phyloP scores from a whole-genome alignment of 2,113 vertebrate species.

The Pyxicephalus adspersus region DNA sequence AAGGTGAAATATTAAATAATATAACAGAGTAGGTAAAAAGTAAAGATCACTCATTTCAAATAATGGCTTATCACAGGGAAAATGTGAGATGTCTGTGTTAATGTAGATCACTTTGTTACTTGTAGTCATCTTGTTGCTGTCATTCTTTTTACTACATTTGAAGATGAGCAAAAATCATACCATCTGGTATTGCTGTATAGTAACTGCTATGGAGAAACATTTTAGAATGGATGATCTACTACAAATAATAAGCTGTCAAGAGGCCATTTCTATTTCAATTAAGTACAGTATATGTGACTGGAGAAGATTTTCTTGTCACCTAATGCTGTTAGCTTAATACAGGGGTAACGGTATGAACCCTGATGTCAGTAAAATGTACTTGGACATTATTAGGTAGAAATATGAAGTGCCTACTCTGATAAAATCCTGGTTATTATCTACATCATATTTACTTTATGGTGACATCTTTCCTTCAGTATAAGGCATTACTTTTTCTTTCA shows the following conservation, averaged over 20 bases:
- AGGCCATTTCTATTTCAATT: conserved; percentile 38
- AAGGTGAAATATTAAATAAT: conserved; percentile 24
- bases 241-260: conserved; percentile 33
- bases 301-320: not conserved
- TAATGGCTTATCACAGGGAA: not conserved
- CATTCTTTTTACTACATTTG: conserved; percentile 35
- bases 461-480: conserved; percentile 8
- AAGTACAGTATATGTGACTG: conserved; percentile 21
- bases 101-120: conserved; percentile 34
- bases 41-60: conserved; percentile 13
- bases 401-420: conserved; percentile 5
- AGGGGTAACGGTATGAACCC: not conserved
- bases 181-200: conserved; percentile 5
- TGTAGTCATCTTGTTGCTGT: conserved; percentile 20
- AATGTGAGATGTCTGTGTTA: conserved; percentile 11
- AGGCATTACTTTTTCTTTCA: not conserved
- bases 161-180: conserved; percentile 30
- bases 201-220: conserved; percentile 25
- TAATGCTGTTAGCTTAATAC: conserved; percentile 7
- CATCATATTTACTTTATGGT: conserved; percentile 8
- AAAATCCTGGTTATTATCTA: conserved; percentile 28
- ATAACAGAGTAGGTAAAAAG: not conserved
- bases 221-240: not conserved
- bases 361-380: conserved; percentile 2
- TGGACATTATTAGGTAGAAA: conserved; percentile 9